phyloP scores from a whole-genome alignment of 2,888 invertebrate genomes.

The Drosophila lacicola region DNA sequence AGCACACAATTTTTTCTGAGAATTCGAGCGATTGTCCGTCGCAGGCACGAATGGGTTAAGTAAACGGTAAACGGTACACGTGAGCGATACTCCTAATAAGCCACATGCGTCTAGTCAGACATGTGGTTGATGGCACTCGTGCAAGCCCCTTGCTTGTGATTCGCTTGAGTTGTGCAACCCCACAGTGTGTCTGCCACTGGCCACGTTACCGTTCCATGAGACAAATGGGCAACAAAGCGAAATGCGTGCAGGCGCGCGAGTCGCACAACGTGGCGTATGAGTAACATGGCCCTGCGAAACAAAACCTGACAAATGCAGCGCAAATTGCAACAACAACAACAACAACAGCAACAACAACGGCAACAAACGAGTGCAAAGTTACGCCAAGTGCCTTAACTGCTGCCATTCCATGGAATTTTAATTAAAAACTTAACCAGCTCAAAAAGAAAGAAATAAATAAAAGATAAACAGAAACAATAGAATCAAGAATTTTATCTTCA shows the following conservation, averaged over 20 bases:
- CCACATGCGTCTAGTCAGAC: slow-evolving; percentile 7
- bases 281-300: slow-evolving; percentile 46
- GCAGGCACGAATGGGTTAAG: too few species aligned
- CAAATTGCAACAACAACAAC: slow-evolving; percentile 31
- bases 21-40: too few species aligned
- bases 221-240: not conserved
- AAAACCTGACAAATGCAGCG: slow-evolving; percentile 61
- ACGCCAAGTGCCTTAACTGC: slow-evolving; percentile 51
- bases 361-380: slow-evolving; percentile 47
- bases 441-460: not conserved
- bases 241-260: slow-evolving; percentile 29
- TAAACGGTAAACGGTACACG: slow-evolving; percentile 3
- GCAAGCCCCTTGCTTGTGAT: slow-evolving; percentile 13
- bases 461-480: not conserved
- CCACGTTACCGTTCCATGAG: slow-evolving; percentile 8
- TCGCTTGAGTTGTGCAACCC: slow-evolving; percentile 5
- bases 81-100: slow-evolving; percentile 16
- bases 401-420: slow-evolving; percentile 60
- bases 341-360: slow-evolving; percentile 3
- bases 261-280: slow-evolving; percentile 61
- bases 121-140: slow-evolving; percentile 7
- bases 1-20: too few species aligned
- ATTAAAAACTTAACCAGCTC: slow-evolving; percentile 50
- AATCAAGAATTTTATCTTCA: too few species aligned
- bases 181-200: not conserved